These are phyloP conservation scores for Mesorhabditis belari DNA, from an alignment of 2,888 invertebrate genomes.

Conservation along the genomic window DNA sequence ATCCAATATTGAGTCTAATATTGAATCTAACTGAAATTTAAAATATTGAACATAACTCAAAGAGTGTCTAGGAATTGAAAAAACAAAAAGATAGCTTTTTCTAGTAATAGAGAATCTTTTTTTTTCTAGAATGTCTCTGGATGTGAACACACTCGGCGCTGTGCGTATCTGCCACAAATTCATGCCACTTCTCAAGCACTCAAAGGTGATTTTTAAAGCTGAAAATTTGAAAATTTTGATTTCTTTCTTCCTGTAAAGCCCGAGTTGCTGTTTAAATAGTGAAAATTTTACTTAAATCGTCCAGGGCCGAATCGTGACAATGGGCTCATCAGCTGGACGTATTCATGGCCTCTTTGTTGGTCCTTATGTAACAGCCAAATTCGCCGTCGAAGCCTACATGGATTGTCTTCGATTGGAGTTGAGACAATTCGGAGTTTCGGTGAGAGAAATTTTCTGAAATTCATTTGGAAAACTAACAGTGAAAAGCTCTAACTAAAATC, in stretches of 20 bases:
- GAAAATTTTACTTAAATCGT: not conserved
- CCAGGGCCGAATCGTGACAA: slow-evolving; percentile 55
- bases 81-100: not conserved
- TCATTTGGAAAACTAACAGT: too few species aligned
- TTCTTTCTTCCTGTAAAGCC: too few species aligned
- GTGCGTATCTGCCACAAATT: slow-evolving; percentile 45
- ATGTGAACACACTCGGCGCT: slow-evolving; percentile 72
- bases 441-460: not conserved
- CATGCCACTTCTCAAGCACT: slow-evolving; percentile 38
- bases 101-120: too few species aligned
- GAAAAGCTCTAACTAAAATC: too few species aligned
- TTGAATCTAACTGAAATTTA: too few species aligned
- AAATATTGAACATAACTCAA: too few species aligned
- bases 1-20: too few species aligned
- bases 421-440: slow-evolving; percentile 30
- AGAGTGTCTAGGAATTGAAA: too few species aligned
- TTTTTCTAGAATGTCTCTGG: slow-evolving; percentile 58
- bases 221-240: not conserved
- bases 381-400: slow-evolving; percentile 47
- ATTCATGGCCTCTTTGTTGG: slow-evolving; percentile 49
- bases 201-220: slow-evolving; percentile 14
- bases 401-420: slow-evolving; percentile 39
- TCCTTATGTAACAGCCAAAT: slow-evolving; percentile 45
- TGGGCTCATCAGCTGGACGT: slow-evolving; percentile 55
- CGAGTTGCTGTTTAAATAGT: not conserved